Evolutionary conservation across 2,888 invertebrate species (phyloP).

Genomic region (Hololepta plana): DNA sequence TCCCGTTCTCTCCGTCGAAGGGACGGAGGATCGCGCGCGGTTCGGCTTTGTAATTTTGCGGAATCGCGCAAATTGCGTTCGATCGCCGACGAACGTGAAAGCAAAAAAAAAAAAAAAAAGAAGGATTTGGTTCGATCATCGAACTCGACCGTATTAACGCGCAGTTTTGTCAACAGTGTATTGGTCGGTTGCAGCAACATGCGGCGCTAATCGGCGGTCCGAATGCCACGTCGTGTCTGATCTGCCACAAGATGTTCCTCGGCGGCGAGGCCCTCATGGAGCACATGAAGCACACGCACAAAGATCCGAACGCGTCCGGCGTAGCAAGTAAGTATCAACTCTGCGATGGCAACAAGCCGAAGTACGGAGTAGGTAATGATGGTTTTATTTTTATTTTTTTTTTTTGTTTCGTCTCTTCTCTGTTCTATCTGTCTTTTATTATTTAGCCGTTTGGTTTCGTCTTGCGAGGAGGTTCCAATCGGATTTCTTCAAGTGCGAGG

Average conservation of each 20-base stretch:
- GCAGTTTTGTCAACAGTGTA: conserved; percentile 42
- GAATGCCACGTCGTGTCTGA: conserved; percentile 79
- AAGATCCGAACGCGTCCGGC: conserved; percentile 77
- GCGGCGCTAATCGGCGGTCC: conserved; percentile 84
- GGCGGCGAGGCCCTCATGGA: conserved; percentile 87
- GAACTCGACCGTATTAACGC: conserved; percentile 17
- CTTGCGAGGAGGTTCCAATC: no score
- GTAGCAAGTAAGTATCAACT: conserved; percentile 70
- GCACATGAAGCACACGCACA: conserved; percentile 91
- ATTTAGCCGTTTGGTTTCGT: no score
- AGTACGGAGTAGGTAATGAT: no score
- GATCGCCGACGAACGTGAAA: neutral
- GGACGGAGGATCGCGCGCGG: no score
- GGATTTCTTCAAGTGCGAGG: no score
- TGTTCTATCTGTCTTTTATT: no score
- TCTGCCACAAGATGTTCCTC: conserved; percentile 88
- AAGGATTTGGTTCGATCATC: conserved; percentile 21
- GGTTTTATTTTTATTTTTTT: no score
- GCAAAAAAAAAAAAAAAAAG: conserved; percentile 4
- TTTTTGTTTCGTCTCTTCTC: no score
- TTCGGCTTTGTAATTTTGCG: no score
- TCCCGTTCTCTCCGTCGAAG: no score
- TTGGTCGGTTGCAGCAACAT: conserved; percentile 92
- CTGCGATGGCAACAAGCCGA: no score
- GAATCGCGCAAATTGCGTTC: no score